A percentile compares a stretch with the other conserved stretches of the same genome.
Conservation (phyloP, 2,113 vertebrate genomes). For the Gavia stellata region DNA sequence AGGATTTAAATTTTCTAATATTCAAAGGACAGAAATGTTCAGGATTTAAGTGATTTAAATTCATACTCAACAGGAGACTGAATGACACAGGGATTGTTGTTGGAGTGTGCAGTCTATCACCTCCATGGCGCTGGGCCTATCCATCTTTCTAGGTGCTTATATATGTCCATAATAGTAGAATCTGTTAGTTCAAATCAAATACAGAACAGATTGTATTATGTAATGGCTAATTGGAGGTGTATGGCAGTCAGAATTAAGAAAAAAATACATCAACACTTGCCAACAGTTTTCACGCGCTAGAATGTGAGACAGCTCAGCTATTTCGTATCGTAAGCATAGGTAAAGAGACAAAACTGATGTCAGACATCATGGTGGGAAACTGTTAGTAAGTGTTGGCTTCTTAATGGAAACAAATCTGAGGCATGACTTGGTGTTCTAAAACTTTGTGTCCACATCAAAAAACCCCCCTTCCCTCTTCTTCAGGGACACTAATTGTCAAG, state of each 20-base stretch:
- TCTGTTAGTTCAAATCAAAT: conserved; percentile 20
- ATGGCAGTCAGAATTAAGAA: background rate
- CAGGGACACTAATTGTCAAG: background rate
- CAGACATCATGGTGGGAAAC: background rate
- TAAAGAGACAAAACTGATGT: background rate
- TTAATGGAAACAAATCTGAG: background rate
- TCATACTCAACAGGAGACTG: conserved; percentile 23
- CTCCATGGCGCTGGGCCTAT: background rate
- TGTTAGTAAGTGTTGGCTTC: background rate
- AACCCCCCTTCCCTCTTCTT: background rate
- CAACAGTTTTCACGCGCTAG: background rate
- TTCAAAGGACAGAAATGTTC: conserved; percentile 22
- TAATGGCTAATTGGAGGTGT: background rate
- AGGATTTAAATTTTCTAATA: conserved; percentile 63
- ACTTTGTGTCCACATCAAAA: background rate
- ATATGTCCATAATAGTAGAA: background rate
- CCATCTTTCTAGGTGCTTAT: background rate
- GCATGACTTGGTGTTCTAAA: background rate
- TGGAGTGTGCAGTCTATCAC: conserved; percentile 25
- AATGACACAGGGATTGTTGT: background rate
- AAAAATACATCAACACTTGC: conserved; percentile 21
- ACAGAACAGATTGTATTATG: conserved; percentile 32
- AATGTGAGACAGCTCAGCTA: background rate
- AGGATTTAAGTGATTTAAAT: conserved; percentile 59
- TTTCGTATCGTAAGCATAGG: background rate